A percentile compares a stretch with the other conserved stretches of the same genome.
These are phyloP conservation scores for Helicoverpa assulta DNA, from an alignment of 2,888 invertebrate species.

Conservation along the genomic window DNA sequence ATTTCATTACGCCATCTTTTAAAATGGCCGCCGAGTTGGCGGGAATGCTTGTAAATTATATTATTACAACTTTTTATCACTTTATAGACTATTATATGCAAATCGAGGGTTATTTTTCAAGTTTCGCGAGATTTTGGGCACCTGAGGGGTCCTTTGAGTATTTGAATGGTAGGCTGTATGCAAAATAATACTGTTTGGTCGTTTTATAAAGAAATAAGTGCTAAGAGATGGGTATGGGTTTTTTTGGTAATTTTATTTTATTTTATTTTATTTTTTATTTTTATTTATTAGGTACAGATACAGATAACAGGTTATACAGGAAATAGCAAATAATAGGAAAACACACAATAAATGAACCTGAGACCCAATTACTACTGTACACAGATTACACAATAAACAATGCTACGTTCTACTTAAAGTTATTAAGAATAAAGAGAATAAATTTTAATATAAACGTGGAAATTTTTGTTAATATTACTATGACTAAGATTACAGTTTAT, in stretches of 20 bases:
- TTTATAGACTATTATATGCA: conserved; percentile 57
- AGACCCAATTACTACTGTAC: no score
- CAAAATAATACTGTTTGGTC: conserved; percentile 26
- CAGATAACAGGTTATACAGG: no score
- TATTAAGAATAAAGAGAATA: no score
- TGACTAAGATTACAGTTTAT: no score
- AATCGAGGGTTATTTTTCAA: conserved; percentile 33
- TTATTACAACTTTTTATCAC: conserved; percentile 54
- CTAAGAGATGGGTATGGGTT: conserved; percentile 19
- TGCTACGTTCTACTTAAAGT: no score
- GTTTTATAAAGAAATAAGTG: conserved; percentile 43
- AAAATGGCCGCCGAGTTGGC: conserved; percentile 45
- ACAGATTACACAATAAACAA: no score
- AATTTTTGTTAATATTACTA: no score
- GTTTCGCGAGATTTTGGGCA: conserved; percentile 28
- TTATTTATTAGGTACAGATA: no score
- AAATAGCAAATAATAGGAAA: no score
- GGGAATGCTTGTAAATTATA: conserved; percentile 52
- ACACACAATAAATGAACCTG: no score
- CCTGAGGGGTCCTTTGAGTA: conserved; percentile 38
- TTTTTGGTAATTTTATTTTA: neutral
- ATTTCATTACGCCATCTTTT: conserved; percentile 54
- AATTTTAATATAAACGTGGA: no score
- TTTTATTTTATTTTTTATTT: no score
- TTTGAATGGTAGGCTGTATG: conserved; percentile 36